Evolutionary conservation across 2,113 vertebrate species (phyloP), one percentile per base, ranked within the genome.

Genomic region (Phalacrocorax carbo): DNA sequence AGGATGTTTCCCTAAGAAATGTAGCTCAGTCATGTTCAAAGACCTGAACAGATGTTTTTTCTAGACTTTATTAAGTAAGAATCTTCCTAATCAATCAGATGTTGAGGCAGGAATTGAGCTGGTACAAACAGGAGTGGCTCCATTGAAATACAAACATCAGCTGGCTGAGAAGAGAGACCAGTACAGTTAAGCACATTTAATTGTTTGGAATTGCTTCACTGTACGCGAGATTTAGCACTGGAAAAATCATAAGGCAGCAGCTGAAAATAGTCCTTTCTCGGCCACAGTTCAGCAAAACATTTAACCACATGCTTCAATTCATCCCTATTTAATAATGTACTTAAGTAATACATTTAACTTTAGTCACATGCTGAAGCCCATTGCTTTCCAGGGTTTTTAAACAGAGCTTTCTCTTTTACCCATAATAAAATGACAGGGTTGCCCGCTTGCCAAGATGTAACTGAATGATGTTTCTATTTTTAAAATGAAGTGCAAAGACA

Each of bases 181-280:
- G 48, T 52, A 71, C 52, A 61, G 72, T 91, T 89, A 88, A 95
- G 70, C 38, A 77, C 76, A 70, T 52, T 42, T 86, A 88, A 85
- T 95, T 76, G 85, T 97, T 93, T 61, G 60, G 60, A 61, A 61
- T 36, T 27, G 36, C 26, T 84, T 94, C 8, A 51, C 84, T 91
- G 49, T 85, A 29, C 26, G 88, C 7, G 51, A 94, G 77, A 26
- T 58, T 82, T 70, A 91, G 11, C 70, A n/a, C 29, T 72, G 94
- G 92, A 94, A 95, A 96, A 87, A 88, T 77, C 54, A 48, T 91
- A 72, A 92, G 16, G 66, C 49, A 80, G 86, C 76, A 95, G 66
- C 73, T 90, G 73, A 91, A 96, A 95, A 87, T 82, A 95, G 58
- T 61, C 5, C 7, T 76, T 93, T 76, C 40, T 88, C 19, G 4